Evolutionary conservation across 2,797 vertebrate species (phyloP).

Genomic region (Gephyroberyx darwinii): DNA sequence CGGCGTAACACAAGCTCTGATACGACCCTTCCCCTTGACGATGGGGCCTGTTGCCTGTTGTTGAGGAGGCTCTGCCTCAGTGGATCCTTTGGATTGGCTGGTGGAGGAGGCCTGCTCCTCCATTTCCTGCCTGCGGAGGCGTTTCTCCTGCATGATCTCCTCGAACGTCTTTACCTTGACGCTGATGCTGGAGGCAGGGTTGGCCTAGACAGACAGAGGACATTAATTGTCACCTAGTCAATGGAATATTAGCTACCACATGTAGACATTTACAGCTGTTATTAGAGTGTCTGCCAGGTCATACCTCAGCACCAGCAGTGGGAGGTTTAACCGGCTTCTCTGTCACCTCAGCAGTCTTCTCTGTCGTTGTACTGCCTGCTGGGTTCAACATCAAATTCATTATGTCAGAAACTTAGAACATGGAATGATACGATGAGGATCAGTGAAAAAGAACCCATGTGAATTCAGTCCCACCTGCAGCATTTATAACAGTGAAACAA

Average conservation of each 20-base stretch:
- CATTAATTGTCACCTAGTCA: not conserved
- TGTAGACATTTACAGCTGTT: not conserved
- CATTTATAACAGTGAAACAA: not conserved
- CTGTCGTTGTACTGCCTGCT: constrained; percentile 35
- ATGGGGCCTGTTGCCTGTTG: constrained; percentile 31
- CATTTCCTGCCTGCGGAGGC: constrained; percentile 79
- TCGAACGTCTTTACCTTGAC: constrained; percentile 89
- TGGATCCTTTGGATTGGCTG: constrained; percentile 27
- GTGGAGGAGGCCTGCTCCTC: constrained; percentile 63
- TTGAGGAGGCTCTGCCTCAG: constrained; percentile 31
- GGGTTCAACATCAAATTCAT: constrained; percentile 25
- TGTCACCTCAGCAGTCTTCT: constrained; percentile 50
- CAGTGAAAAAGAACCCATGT: not conserved
- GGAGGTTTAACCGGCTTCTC: constrained; percentile 51
- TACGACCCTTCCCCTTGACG: constrained; percentile 48
- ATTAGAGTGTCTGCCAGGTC: not conserved
- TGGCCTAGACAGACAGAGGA: constrained; percentile 43
- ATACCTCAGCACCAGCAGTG: constrained; percentile 65
- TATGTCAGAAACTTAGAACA: not conserved
- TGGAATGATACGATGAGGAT: not conserved
- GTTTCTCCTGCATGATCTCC: constrained; percentile 89
- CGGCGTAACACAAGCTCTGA: not conserved
- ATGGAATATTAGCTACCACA: not conserved
- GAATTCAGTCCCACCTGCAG: not conserved
- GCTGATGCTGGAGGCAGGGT: constrained; percentile 38